Base-by-base conservation (phyloP, 2,113 vertebrate species). In the Scomber colias region DNA sequence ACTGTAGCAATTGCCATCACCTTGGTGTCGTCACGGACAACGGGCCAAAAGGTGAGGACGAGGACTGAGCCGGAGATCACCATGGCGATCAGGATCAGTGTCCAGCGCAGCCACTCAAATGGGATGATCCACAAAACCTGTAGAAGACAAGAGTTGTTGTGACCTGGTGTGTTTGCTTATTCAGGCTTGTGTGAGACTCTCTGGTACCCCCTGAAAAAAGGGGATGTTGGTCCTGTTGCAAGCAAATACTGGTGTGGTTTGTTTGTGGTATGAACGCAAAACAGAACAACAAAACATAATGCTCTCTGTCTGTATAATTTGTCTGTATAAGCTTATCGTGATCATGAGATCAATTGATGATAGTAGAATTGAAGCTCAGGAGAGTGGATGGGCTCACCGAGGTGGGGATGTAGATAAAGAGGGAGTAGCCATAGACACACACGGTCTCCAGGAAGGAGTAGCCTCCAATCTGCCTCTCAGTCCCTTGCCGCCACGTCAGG, bases 381-480 rank as follows among this genome's bases (percentile, higher is more conserved):
- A 24, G 8, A 49, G 30, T 9, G 19, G 12, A 11, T 40, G 19
- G 14, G 92, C 97, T 97, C 84, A 97, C 97, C 69, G 96, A 95
- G 1, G 95, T 95, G 45, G 97, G 97, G 19, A 97, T 95, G 64
- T 96, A 97, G 80, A 96, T 88, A 56, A 95, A 97, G 21, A 97
- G 95, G 4, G 96, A 97, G 87, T 97, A 97, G 54, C 97, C 96
- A 0, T 97, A 97, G 81, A 96, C 84, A 0, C 97, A 97, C 85
- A 97, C 95, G 0, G 96, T 97, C 94, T 97, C 96, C 89, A 97
- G 87, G 83, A 97, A 95, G 44, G 95, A 95, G 57, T 96, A 97
- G 0, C 92, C 87, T n/a, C 90, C 93, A 1, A 91, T 27, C 45
- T 88, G 94, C 45, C 92, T 85, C 54, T 90, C 94, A 1, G 77